Evolutionary conservation across 2,888 invertebrate species (phyloP).

Genomic region (Limnephilus marmoratus): DNA sequence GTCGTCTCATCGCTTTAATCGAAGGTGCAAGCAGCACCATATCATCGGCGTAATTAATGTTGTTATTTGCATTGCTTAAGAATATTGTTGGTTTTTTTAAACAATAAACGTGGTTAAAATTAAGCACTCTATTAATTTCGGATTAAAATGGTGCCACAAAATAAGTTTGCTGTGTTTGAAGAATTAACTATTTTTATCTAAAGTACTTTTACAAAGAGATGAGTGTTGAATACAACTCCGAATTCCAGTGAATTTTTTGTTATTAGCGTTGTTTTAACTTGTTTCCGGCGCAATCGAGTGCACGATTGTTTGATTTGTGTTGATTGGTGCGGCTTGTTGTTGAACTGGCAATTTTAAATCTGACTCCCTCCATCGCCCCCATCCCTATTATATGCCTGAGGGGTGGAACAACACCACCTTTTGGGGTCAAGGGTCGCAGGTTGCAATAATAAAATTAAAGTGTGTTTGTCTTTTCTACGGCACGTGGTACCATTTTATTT

Average conservation of each 20-base stretch:
- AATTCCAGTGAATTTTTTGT: background rate
- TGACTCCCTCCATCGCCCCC: background rate
- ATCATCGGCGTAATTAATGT: no score
- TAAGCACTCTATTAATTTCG: no score
- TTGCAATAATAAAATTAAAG: background rate
- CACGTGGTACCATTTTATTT: background rate
- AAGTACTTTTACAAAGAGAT: no score
- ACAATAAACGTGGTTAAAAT: no score
- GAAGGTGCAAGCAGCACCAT: no score
- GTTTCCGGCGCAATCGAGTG: background rate
- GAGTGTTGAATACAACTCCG: background rate
- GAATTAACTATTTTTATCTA: no score
- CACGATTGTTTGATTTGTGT: background rate
- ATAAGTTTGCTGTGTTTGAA: no score
- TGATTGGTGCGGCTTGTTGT: background rate
- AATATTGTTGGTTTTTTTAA: no score
- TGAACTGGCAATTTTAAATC: background rate
- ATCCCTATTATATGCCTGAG: background rate
- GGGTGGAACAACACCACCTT: background rate
- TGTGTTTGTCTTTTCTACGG: background rate
- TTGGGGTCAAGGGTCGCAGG: background rate
- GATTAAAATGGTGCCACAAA: no score
- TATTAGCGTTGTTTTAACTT: background rate
- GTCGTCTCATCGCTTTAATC: no score
- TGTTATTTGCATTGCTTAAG: no score